phyloP scores from a whole-genome alignment of 2,797 vertebrate genomes.

The Smutsia temminckii region DNA sequence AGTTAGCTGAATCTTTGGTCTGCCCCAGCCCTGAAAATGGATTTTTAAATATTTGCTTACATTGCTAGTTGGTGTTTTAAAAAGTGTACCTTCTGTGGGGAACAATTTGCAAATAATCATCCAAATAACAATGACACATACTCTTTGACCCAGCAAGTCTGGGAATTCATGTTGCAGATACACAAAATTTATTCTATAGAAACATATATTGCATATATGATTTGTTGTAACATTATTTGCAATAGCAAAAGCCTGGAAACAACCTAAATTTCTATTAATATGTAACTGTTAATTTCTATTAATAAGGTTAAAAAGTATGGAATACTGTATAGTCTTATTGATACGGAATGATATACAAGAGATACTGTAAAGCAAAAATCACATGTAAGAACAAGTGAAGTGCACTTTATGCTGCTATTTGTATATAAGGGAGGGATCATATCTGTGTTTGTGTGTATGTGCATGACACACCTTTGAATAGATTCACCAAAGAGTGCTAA shows the following conservation, averaged over 20 bases:
- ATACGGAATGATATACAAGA: neutral
- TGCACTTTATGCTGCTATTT: neutral
- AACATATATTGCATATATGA: neutral
- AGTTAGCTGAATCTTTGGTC: neutral
- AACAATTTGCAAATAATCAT: conserved; percentile 33
- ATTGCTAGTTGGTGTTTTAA: neutral
- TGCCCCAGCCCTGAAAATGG: neutral
- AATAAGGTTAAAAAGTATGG: conserved; percentile 12
- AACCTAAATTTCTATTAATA: neutral
- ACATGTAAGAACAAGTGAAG: neutral
- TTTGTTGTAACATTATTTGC: neutral
- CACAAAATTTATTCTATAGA: neutral
- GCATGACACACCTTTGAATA: neutral
- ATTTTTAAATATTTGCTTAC: neutral
- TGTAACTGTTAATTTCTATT: neutral
- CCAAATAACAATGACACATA: conserved; percentile 27
- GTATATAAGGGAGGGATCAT: neutral
- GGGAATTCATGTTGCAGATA: conserved; percentile 14
- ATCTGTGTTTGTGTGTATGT: neutral
- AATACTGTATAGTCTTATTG: neutral
- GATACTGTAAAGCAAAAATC: neutral
- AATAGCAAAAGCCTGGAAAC: conserved; percentile 15
- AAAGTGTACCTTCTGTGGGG: neutral
- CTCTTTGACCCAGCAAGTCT: neutral
- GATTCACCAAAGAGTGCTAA: neutral